These are phyloP conservation scores for Sinocyclocheilus maitianheensis DNA, from an alignment of 2,113 vertebrate species.

Conservation along the genomic window DNA sequence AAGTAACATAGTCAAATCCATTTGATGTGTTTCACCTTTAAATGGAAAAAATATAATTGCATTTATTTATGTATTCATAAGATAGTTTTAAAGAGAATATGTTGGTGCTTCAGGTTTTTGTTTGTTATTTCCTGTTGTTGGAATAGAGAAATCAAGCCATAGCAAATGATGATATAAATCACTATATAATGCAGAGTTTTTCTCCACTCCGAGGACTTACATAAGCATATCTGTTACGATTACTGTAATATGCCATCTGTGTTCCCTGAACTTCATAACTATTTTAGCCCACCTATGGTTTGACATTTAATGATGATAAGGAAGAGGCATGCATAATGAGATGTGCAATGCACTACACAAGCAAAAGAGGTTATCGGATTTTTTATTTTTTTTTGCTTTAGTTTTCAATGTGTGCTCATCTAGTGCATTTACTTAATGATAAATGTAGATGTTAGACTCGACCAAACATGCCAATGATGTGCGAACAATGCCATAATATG, in stretches of 20 bases:
- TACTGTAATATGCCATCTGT: constrained; percentile 14
- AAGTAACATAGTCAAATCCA: constrained; percentile 43
- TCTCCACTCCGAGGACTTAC: constrained; percentile 4
- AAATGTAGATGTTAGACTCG: neutral
- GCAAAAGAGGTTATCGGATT: neutral
- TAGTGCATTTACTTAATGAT: neutral
- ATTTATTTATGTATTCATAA: constrained; percentile 59
- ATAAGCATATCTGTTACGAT: constrained; percentile 21
- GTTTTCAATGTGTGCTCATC: neutral
- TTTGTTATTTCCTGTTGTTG: constrained; percentile 31
- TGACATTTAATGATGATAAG: constrained; percentile 15
- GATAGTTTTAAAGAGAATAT: constrained; percentile 45
- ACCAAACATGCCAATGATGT: too few species aligned
- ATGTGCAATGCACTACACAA: neutral
- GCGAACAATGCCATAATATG: too few species aligned
- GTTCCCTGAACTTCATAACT: neutral
- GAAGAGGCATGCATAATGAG: neutral
- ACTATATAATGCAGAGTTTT: constrained; percentile 32
- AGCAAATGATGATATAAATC: constrained; percentile 45
- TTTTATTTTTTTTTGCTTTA: neutral
- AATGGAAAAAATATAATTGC: constrained; percentile 36
- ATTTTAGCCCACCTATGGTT: constrained; percentile 16
- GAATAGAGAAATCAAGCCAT: constrained; percentile 48
- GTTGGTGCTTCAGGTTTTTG: constrained; percentile 53
- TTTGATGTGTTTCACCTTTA: constrained; percentile 38